A percentile compares a stretch with the other conserved stretches of the same genome.
Conservation (phyloP, 2,113 vertebrate species). For the Rhinopithecus roxellana region DNA sequence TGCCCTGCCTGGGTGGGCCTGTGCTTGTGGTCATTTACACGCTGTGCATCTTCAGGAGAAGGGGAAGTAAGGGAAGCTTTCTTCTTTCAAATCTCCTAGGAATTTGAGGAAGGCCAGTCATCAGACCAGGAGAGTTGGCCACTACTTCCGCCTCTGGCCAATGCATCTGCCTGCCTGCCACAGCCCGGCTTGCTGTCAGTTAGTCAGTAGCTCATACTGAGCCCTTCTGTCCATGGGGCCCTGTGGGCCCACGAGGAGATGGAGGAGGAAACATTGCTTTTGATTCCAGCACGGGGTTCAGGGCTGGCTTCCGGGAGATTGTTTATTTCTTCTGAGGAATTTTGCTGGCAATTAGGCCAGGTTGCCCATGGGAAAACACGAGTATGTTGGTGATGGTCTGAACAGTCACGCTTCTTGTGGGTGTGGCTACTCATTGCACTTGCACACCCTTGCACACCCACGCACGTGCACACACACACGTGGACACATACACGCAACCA, state of each 20-base stretch:
- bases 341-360: background rate
- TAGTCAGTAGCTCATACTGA: conserved; percentile 16
- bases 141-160: background rate
- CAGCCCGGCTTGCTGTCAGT: background rate
- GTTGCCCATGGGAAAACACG: background rate
- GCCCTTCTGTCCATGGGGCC: background rate
- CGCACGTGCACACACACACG: rapidly evolving
- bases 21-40: background rate
- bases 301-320: background rate
- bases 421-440: background rate
- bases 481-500: background rate
- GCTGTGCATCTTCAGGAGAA: background rate
- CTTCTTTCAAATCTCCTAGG: background rate
- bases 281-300: background rate
- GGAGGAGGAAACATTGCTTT: background rate
- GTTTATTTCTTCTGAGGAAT: conserved; percentile 39
- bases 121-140: background rate
- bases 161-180: background rate
- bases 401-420: background rate
- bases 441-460: rapidly evolving
- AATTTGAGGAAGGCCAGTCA: background rate
- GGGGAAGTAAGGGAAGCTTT: background rate
- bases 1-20: background rate
- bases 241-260: background rate
- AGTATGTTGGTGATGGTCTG: background rate